Base-by-base conservation (phyloP, 2,888 invertebrate species). In the Temnothorax unifasciatus region DNA sequence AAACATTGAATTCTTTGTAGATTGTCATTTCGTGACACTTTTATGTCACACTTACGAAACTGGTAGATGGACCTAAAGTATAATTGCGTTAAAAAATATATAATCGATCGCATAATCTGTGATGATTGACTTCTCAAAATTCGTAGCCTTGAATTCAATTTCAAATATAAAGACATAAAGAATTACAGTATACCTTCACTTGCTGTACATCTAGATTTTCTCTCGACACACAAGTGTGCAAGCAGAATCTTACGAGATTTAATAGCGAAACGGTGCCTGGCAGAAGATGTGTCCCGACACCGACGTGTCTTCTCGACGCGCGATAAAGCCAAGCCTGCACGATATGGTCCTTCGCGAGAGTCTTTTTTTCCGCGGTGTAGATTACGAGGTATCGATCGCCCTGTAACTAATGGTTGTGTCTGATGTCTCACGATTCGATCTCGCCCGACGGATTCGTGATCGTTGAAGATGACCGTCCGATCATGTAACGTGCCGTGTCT, bases 341-440 rank as follows among this genome's bases (percentile, higher is more conserved):
- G 47, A 47, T 71, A 47, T 54, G 64, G 38, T 61, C 44, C 52
- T 71, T 79, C 47, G 38, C 29, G 34, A 38, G 15, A 38, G 38
- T 38, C 18, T 29, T 73, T 81, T 57, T 66, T 18, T 18, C 11
- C 50, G n/a, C 29, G 59, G 64, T 82, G 69, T 79, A 82, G 66
- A 88, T 88, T 84, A 82, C 59, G 75, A 75, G 89, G 82, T 87
- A 54, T 82, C 74, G 77, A 81, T 84, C 74, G 69, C 74, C 64
- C 85, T 77, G 79, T 83, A 85, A 85, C 84, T 82, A 89, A 87
- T 86, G 82, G 68, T 79, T 59, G 54, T 64, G 76, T 77, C 75
- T 82, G 86, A 82, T 83, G 85, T 85, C 64, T 73, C 83, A 75
- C 86, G 88, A 87, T 90, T 85, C 64, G 85, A 90, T 90, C 89